Percentiles rank a stretch among this genome's conserved stretches.
Conservation (phyloP, 1,140 invertebrate species). For the Anastrepha ludens region DNA sequence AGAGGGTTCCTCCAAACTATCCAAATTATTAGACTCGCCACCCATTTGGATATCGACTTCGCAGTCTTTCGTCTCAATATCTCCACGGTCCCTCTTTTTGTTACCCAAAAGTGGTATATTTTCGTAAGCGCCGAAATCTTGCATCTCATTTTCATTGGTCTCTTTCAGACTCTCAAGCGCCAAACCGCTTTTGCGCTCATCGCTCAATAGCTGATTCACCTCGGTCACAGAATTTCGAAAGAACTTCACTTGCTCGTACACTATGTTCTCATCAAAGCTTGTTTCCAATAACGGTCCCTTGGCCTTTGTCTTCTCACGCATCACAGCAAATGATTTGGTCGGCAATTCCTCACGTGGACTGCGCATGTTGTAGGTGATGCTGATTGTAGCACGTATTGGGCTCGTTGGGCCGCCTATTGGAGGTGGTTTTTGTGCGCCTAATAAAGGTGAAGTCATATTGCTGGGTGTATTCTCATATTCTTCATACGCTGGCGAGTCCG, state of each 20-base stretch:
- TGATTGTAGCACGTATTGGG: slow-evolving; percentile 80
- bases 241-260: slow-evolving; percentile 86
- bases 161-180: slow-evolving; percentile 73
- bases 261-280: slow-evolving; percentile 74
- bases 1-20: slow-evolving; percentile 22
- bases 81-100: background rate
- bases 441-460: slow-evolving; percentile 60
- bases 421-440: background rate
- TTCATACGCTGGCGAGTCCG: slow-evolving; percentile 70
- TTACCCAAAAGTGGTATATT: background rate
- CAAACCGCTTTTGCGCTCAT: slow-evolving; percentile 54
- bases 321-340: slow-evolving; percentile 45
- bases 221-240: slow-evolving; percentile 83
- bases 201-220: slow-evolving; percentile 79
- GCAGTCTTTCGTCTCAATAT: background rate
- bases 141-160: slow-evolving; percentile 65
- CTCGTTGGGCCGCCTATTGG: slow-evolving; percentile 61
- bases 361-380: slow-evolving; percentile 79
- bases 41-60: slow-evolving; percentile 24
- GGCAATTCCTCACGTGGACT: slow-evolving; percentile 66
- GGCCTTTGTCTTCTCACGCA: slow-evolving; percentile 57
- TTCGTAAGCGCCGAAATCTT: slow-evolving; percentile 51
- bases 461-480: slow-evolving; percentile 70
- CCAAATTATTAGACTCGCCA: slow-evolving; percentile 12
- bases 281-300: slow-evolving; percentile 66